phyloP scores from a whole-genome alignment of 2,888 invertebrate species.

The Tineola bisselliella region DNA sequence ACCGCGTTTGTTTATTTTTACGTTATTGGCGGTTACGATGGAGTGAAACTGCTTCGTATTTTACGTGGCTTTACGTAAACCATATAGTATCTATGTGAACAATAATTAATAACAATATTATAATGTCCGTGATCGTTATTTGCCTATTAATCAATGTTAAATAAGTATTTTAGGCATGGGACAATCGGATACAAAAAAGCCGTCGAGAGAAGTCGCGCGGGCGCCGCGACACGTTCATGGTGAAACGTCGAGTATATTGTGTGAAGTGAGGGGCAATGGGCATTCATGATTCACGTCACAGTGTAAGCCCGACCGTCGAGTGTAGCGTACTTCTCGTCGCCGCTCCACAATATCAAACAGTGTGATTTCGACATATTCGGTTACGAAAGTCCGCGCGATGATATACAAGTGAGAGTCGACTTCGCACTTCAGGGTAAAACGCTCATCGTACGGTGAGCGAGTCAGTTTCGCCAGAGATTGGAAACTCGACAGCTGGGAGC shows the following conservation, averaged over 20 bases:
- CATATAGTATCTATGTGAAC: too few relatives aligned
- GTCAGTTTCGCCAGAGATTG: constrained; percentile 52
- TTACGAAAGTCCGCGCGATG: constrained; percentile 67
- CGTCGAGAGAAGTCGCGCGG: not conserved
- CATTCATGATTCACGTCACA: not conserved
- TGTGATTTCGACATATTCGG: constrained; percentile 59
- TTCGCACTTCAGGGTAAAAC: constrained; percentile 51
- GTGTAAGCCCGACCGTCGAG: constrained; percentile 12
- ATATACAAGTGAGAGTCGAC: constrained; percentile 66
- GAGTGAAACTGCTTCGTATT: too few relatives aligned
- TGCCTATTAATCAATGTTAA: too few relatives aligned
- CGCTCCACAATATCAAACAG: constrained; percentile 33
- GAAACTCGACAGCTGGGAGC: constrained; percentile 53
- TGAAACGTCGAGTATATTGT: not conserved
- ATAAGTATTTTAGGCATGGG: too few relatives aligned
- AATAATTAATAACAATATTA: not conserved
- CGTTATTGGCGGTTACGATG: too few relatives aligned
- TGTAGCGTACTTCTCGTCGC: constrained; percentile 11
- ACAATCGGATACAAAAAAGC: too few relatives aligned
- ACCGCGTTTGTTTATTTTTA: too few relatives aligned
- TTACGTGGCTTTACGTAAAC: too few relatives aligned
- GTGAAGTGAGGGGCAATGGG: constrained; percentile 3
- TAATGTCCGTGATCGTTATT: not conserved
- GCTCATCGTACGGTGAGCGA: constrained; percentile 66
- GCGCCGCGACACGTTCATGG: not conserved